phyloP scores from a whole-genome alignment of 2,797 vertebrate genomes.

The Fundulus diaphanus region DNA sequence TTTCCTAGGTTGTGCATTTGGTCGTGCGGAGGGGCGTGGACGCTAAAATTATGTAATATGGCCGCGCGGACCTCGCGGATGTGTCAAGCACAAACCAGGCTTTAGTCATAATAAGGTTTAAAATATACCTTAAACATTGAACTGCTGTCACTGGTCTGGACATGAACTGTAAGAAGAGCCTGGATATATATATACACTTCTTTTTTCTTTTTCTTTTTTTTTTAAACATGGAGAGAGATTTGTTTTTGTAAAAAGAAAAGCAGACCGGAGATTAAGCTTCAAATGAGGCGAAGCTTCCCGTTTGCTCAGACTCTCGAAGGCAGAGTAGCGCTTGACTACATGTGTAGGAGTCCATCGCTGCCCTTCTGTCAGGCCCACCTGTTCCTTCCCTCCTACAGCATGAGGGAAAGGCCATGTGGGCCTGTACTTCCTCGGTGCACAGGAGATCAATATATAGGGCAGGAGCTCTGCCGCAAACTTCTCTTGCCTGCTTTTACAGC shows the following conservation, averaged over 20 bases:
- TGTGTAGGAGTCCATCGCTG: slow-evolving; percentile 17
- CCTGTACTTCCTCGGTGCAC: not conserved
- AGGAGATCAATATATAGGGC: not conserved
- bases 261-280: not conserved
- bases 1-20: too few species aligned
- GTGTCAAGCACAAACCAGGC: too few species aligned
- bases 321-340: slow-evolving; percentile 11
- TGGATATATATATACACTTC: too few species aligned
- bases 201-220: too few species aligned
- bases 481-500: not conserved
- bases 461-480: not conserved
- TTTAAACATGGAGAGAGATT: not conserved
- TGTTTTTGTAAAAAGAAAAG: not conserved
- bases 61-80: too few species aligned
- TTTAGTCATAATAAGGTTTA: not conserved
- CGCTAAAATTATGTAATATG: too few species aligned
- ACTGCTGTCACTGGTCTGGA: not conserved
- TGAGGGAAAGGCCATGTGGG: slow-evolving; percentile 3
- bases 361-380: slow-evolving; percentile 20
- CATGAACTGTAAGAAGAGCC: not conserved
- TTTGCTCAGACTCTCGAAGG: not conserved
- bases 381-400: slow-evolving; percentile 12
- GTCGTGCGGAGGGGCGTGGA: too few species aligned
- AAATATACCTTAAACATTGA: not conserved
- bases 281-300: not conserved